These are phyloP conservation scores for Solenodon paradoxus DNA, from an alignment of 2,113 vertebrate species.

Conservation along the genomic window DNA sequence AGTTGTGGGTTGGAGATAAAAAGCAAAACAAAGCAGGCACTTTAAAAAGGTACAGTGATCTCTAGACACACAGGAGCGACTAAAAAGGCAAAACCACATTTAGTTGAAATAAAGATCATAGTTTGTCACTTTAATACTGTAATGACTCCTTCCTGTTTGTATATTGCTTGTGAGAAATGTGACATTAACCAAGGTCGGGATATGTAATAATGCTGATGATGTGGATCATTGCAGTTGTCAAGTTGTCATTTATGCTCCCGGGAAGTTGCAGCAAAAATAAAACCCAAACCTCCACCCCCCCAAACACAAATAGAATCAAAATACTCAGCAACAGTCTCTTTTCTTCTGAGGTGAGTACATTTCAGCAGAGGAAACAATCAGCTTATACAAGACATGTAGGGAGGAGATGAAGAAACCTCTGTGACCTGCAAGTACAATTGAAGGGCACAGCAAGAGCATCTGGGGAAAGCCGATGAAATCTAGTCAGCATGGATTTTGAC, in stretches of 20 bases:
- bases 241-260: background rate
- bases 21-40: background rate
- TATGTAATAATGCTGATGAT: background rate
- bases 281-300: background rate
- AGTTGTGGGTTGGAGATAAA: background rate
- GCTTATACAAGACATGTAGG: background rate
- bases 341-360: background rate
- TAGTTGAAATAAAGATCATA: background rate
- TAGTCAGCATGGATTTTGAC: background rate
- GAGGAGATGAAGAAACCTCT: accelerated
- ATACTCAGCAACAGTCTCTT: background rate
- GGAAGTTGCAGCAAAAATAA: background rate
- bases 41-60: background rate
- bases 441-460: background rate
- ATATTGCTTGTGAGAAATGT: background rate
- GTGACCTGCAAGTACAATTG: background rate
- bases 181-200: background rate
- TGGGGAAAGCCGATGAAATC: background rate
- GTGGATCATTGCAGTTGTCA: background rate
- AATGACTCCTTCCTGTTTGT: background rate
- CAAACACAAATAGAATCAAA: slow-evolving; percentile 15
- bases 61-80: background rate
- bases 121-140: background rate
- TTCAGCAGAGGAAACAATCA: background rate
- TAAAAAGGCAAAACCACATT: background rate